A percentile compares a stretch with the other conserved stretches of the same genome.
These are phyloP conservation scores for Mus minutoides DNA, from an alignment of 2,797 vertebrate species.

Conservation along the genomic window DNA sequence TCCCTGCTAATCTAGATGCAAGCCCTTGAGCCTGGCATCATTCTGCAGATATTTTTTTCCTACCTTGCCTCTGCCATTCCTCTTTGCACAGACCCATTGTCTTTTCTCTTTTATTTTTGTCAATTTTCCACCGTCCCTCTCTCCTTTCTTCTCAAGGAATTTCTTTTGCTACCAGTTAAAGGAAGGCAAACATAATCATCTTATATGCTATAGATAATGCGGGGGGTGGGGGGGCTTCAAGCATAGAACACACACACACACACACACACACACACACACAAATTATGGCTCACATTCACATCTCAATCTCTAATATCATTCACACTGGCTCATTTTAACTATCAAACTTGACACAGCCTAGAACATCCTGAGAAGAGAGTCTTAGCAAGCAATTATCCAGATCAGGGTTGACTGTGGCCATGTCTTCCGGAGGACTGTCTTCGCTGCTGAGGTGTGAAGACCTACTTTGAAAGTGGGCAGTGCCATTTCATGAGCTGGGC, in stretches of 20 bases:
- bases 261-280: background rate
- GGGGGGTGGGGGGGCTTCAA: background rate
- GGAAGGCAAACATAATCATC: fast-evolving
- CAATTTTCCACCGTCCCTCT: background rate
- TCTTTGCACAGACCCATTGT: background rate
- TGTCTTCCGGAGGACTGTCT: background rate
- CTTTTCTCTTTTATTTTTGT: background rate
- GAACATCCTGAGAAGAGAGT: background rate
- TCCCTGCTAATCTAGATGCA: background rate
- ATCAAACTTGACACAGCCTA: background rate
- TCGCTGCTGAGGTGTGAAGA: background rate
- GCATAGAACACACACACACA: background rate
- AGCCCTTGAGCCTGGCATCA: background rate
- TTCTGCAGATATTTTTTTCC: background rate
- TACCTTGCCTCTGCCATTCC: background rate
- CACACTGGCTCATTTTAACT: background rate
- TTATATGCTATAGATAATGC: fast-evolving
- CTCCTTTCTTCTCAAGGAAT: conserved; percentile 11
- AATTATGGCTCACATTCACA: background rate
- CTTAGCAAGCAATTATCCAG: background rate
- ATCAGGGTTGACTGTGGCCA: background rate
- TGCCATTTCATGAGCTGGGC: background rate
- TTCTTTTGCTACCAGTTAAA: background rate
- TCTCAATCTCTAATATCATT: background rate
- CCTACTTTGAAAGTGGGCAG: background rate